Conservation (phyloP, 2,113 vertebrate genomes). For the Antechinus flavipes region DNA sequence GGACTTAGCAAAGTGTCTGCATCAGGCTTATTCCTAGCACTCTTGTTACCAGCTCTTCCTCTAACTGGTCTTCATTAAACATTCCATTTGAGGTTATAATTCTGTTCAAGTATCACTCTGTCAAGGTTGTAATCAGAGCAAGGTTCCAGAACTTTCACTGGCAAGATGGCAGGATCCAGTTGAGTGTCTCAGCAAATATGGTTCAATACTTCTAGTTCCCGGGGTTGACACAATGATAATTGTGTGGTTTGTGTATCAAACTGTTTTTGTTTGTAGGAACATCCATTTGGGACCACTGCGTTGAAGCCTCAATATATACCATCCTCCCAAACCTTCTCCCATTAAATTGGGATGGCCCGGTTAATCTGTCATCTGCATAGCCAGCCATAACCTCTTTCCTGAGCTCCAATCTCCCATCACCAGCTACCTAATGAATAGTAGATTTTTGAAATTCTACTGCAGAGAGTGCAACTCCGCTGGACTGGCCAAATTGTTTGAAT, state of each 20-base stretch:
- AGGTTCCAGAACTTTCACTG: background rate
- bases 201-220: slow-evolving; percentile 17
- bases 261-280: background rate
- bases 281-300: slow-evolving; percentile 13
- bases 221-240: slow-evolving; percentile 13
- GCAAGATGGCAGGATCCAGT: background rate
- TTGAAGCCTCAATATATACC: slow-evolving; percentile 40
- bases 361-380: background rate
- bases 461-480: too few relatives aligned
- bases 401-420: background rate
- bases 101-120: background rate
- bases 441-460: too few relatives aligned
- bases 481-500: too few relatives aligned
- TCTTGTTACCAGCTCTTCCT: background rate
- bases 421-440: background rate
- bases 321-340: slow-evolving; percentile 39
- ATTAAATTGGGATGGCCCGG: slow-evolving; percentile 10
- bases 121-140: background rate
- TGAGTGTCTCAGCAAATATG: slow-evolving; percentile 48
- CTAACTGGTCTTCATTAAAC: slow-evolving; percentile 25
- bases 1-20: background rate
- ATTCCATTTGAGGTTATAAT: background rate
- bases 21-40: background rate
- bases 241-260: background rate
- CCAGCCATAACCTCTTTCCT: background rate